These are phyloP conservation scores for Oxystoma pomonae DNA, from an alignment of 2,888 invertebrate genomes.

Conservation along the genomic window DNA sequence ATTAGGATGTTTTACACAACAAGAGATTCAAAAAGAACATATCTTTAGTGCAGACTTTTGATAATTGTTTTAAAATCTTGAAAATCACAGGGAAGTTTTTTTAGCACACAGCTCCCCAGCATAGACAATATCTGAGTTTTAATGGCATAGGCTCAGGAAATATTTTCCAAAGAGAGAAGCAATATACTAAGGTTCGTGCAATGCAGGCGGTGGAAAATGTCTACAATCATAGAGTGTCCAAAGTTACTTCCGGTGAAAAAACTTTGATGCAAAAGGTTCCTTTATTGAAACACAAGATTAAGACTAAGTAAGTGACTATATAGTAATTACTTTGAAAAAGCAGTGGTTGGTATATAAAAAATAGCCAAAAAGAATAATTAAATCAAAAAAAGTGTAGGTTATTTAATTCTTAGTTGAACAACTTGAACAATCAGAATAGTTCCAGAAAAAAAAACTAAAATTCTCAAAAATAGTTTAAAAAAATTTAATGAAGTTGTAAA, in stretches of 20 bases:
- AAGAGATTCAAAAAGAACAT: too few species aligned
- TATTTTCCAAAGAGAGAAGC: constrained; percentile 72
- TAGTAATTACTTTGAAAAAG: too few species aligned
- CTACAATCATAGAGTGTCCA: constrained; percentile 57
- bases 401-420: too few species aligned
- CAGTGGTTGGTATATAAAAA: too few species aligned
- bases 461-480: too few species aligned
- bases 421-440: too few species aligned
- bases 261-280: constrained; percentile 59
- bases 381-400: too few species aligned
- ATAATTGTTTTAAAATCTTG: constrained; percentile 1
- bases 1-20: too few species aligned
- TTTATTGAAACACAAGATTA: constrained; percentile 65
- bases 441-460: too few species aligned
- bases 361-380: too few species aligned
- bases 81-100: constrained; percentile 29
- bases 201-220: constrained; percentile 67
- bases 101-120: constrained; percentile 84
- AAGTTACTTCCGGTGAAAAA: constrained; percentile 56
- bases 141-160: constrained; percentile 78
- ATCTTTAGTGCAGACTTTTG: too few species aligned
- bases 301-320: constrained; percentile 61
- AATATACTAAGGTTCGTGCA: constrained; percentile 66
- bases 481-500: too few species aligned
- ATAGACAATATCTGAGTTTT: constrained; percentile 75